Percentiles rank a stretch among this genome's conserved stretches.
Conservation (phyloP, 2,888 invertebrate genomes). For the Oxystoma pomonae region DNA sequence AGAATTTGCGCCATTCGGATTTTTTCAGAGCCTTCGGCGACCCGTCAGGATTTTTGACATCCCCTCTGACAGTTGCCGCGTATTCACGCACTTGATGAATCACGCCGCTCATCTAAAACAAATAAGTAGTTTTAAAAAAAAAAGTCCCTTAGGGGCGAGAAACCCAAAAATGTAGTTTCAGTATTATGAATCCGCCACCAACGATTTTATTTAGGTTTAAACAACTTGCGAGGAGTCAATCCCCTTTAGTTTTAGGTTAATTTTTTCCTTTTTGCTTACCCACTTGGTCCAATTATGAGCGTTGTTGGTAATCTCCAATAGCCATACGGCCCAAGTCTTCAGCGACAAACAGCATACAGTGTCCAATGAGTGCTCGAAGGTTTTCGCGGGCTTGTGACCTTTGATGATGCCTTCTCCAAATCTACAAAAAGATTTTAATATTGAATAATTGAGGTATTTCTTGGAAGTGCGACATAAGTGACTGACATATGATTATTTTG, state of each 20-base stretch:
- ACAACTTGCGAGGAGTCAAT: too few species aligned
- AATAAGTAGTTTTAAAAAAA: background rate
- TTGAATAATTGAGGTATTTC: too few species aligned
- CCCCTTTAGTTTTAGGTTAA: too few species aligned
- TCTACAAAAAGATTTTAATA: too few species aligned
- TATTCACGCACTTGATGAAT: constrained; percentile 38
- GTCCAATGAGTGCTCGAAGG: constrained; percentile 38
- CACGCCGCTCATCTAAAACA: constrained; percentile 30
- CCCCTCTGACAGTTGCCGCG: constrained; percentile 37
- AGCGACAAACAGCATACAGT: constrained; percentile 42
- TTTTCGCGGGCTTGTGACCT: constrained; percentile 35
- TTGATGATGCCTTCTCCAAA: constrained; percentile 28
- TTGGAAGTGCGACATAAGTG: too few species aligned
- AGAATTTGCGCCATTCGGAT: constrained; percentile 39
- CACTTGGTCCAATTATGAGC: constrained; percentile 44
- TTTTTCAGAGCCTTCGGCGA: constrained; percentile 32
- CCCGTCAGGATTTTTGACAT: constrained; percentile 31
- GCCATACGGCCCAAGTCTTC: constrained; percentile 43
- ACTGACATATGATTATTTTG: too few species aligned
- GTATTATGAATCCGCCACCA: too few species aligned
- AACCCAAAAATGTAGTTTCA: too few species aligned
- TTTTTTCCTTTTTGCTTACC: too few species aligned
- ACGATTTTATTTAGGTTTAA: too few species aligned
- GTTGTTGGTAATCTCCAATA: constrained; percentile 42
- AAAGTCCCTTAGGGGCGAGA: too few species aligned